Conservation (phyloP, 2,797 vertebrate genomes). For the Macrochelys suwanniensis region DNA sequence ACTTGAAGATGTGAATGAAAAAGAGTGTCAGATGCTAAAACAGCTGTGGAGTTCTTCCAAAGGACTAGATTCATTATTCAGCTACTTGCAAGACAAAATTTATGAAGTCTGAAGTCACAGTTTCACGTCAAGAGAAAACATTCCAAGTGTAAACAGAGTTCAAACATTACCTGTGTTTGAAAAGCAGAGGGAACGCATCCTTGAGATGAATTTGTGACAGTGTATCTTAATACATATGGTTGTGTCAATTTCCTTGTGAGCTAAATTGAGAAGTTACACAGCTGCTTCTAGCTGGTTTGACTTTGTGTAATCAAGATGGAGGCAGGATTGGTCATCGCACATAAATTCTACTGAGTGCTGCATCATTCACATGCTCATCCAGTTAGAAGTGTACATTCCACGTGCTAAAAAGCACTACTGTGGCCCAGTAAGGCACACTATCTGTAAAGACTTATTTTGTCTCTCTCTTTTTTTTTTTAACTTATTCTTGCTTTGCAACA, state of each 20-base stretch:
- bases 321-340: constrained; percentile 53
- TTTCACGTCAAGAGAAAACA: neutral
- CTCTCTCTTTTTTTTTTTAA: constrained; percentile 65
- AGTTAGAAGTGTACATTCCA: constrained; percentile 67
- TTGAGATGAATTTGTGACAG: constrained; percentile 71
- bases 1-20: constrained; percentile 95
- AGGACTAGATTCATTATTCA: constrained; percentile 96
- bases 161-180: constrained; percentile 54
- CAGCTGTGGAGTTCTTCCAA: constrained; percentile 98
- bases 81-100: constrained; percentile 94
- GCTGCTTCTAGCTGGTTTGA: constrained; percentile 75
- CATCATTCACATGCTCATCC: constrained; percentile 66
- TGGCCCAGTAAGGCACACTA: constrained; percentile 58
- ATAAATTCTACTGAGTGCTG: constrained; percentile 52
- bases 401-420: constrained; percentile 66
- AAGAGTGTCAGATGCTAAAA: constrained; percentile 96
- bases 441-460: constrained; percentile 46
- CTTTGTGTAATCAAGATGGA: constrained; percentile 73
- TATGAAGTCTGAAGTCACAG: constrained; percentile 88
- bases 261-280: constrained; percentile 48
- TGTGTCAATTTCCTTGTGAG: constrained; percentile 79
- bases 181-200: constrained; percentile 62
- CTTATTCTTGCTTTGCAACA: constrained; percentile 72
- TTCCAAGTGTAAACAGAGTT: constrained; percentile 44
- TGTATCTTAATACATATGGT: constrained; percentile 72